Base-by-base conservation (phyloP, 2,113 vertebrate genomes). In the Hoplias malabaricus region DNA sequence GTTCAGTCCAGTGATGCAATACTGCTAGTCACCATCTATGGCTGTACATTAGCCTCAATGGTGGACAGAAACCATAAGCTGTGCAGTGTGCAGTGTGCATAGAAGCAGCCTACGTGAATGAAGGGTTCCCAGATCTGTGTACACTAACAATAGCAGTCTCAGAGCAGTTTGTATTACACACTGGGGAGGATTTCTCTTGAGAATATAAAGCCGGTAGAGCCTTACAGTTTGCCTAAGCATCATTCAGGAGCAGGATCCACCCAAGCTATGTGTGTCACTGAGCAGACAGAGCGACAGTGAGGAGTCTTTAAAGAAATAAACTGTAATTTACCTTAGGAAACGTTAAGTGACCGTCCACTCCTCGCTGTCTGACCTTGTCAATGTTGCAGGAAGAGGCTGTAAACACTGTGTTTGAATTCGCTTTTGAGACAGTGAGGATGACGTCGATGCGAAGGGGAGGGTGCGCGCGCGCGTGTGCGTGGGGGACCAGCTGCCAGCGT, bases 331-430 rank as follows among this genome's bases (percentile, higher is more conserved):
- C 91, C 90, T 91, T 79, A 4, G 2, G 7, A 21, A 74, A 53
- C 54, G 29, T 61, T 65, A 3, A 69, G 53, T 10, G 34, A 61
- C 46, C 23, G 2, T 67, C 38, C 69, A 42, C 12, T 75, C 61
- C 75, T 75, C 13, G 62, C 43, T 65, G 65, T 68, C 53, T 91
- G 89, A 92, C 91, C 89, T 91, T 91, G 75, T 27, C 70, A 40
- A 13, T 72, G 88, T 70, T 57, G 82, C 70, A 1, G 36, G 68
- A 23, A 85, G 87, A 89, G 84, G 86, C 81, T 83, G 73, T 77
- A 66, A 21, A 75, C 74, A 34, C 75, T 46, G 46, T 8, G 46
- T 88, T 87, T 86, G 56, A 88, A 86, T 89, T 85, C 87, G 81
- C 87, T 82, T 61, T 27, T 62, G 77, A 81, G 48, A 46, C 80